phyloP scores from a whole-genome alignment of 2,888 invertebrate genomes.

The Magallana nippona region DNA sequence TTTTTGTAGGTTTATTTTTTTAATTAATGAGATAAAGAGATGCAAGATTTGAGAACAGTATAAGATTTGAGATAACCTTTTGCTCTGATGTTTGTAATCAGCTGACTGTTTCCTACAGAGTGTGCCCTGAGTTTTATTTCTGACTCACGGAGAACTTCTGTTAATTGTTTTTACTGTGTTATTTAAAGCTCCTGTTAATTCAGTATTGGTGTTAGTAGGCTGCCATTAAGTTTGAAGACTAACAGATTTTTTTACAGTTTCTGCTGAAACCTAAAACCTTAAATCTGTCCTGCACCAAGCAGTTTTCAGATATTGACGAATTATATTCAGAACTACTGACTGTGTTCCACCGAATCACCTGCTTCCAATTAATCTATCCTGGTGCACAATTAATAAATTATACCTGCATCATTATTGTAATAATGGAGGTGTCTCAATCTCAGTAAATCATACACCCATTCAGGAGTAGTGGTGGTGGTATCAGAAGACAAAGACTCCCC shows the following conservation, averaged over 20 bases:
- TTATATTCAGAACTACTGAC: too few species aligned
- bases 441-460: neutral
- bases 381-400: too few species aligned
- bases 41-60: neutral
- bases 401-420: too few species aligned
- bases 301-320: too few species aligned
- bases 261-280: too few species aligned
- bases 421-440: neutral
- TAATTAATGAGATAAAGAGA: neutral
- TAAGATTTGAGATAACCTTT: neutral
- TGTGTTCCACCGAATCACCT: too few species aligned
- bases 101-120: neutral
- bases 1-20: neutral
- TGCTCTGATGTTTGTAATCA: neutral
- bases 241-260: neutral
- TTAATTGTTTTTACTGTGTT: slow-evolving; percentile 28
- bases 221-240: neutral
- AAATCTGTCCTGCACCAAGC: too few species aligned
- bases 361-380: too few species aligned
- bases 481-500: neutral
- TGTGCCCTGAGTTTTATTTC: neutral
- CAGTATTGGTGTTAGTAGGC: neutral
- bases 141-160: slow-evolving; percentile 5
- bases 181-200: slow-evolving; percentile 10
- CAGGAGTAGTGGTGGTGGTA: neutral